Percentiles rank a stretch among this genome's conserved stretches.
These are phyloP conservation scores for Actinostola sp. DNA, from an alignment of 92 coral and sea anemone genomes.

Conservation along the genomic window DNA sequence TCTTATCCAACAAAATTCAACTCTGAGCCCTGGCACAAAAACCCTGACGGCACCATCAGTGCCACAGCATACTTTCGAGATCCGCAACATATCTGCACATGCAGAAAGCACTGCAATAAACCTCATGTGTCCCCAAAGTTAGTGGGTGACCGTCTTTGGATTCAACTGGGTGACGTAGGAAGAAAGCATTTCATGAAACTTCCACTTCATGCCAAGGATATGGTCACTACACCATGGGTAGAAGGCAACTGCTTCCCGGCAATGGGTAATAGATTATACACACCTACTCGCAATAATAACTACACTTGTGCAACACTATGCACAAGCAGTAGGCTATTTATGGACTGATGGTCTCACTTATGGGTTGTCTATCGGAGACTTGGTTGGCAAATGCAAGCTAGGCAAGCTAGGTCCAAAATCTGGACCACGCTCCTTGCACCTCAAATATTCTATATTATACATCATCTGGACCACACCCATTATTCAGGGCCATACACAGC, in stretches of 20 bases:
- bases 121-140: conserved; percentile 17
- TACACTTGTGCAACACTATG: no score
- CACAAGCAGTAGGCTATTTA: no score
- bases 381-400: no score
- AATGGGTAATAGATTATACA: conserved; percentile 58
- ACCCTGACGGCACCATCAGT: conserved; percentile 54
- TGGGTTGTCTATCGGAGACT: no score
- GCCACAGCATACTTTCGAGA: conserved; percentile 78
- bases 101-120: conserved; percentile 35
- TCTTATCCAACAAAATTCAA: conserved; percentile 60
- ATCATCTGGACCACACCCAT: no score
- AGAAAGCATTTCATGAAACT: conserved; percentile 40
- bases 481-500: no score
- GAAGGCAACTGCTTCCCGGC: conserved; percentile 72
- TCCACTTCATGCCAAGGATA: conserved; percentile 49
- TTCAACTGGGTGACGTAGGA: conserved; percentile 60
- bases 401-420: no score
- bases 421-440: no score
- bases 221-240: conserved; percentile 72
- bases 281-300: no score
- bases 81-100: conserved; percentile 65
- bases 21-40: conserved; percentile 67
- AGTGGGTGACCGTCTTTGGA: conserved; percentile 78
- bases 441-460: no score
- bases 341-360: no score